phyloP scores from a whole-genome alignment of 2,888 invertebrate genomes.

The Slavum lentiscoides region DNA sequence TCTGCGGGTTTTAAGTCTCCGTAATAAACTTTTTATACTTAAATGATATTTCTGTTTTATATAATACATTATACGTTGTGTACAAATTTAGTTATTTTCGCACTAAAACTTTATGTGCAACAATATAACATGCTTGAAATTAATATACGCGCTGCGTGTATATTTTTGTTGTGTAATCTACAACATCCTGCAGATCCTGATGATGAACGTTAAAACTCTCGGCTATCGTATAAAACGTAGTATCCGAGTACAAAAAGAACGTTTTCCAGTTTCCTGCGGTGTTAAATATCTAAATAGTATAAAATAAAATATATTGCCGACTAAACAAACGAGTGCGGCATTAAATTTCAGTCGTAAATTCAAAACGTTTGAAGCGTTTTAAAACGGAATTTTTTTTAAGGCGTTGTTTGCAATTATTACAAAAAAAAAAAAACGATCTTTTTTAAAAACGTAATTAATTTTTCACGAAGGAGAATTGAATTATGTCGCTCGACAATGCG shows the following conservation, averaged over 20 bases:
- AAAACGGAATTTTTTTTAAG: neutral
- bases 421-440: neutral
- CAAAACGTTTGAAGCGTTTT: neutral
- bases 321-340: too few species aligned
- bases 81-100: too few species aligned
- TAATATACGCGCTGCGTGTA: neutral
- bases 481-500: neutral
- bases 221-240: neutral
- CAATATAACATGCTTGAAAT: too few species aligned
- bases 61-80: too few species aligned
- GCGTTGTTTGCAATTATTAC: neutral
- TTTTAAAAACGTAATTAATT: neutral
- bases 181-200: neutral
- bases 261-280: neutral
- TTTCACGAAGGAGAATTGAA: neutral
- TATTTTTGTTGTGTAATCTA: constrained; percentile 1
- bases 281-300: neutral
- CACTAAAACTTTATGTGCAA: too few species aligned
- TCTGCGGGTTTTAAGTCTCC: too few species aligned
- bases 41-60: too few species aligned
- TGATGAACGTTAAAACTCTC: neutral
- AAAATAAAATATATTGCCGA: too few species aligned
- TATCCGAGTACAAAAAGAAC: neutral
- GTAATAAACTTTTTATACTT: too few species aligned
- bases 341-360: neutral